A percentile compares a stretch with the other conserved stretches of the same genome.
These are phyloP conservation scores for Thamnophis elegans DNA, from an alignment of 2,797 vertebrate genomes.

Conservation along the genomic window DNA sequence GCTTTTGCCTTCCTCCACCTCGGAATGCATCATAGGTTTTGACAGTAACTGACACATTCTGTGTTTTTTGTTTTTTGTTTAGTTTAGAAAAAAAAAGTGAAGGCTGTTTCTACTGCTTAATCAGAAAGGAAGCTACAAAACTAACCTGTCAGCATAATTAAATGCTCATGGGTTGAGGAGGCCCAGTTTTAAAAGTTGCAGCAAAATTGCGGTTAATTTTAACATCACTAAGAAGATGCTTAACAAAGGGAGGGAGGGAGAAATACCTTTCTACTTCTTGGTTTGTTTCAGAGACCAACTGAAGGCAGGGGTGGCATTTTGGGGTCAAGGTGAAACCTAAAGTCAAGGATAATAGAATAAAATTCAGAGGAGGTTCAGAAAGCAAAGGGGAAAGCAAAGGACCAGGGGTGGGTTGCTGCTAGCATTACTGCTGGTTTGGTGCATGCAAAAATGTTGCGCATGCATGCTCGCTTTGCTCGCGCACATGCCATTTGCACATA, in stretches of 20 bases:
- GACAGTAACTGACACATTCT: constrained; percentile 17
- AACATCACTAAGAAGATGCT: background rate
- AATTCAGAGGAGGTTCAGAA: background rate
- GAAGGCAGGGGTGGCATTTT: background rate
- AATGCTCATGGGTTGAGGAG: background rate
- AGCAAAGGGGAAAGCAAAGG: background rate
- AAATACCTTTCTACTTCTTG: background rate
- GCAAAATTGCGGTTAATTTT: background rate
- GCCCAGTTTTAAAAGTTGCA: background rate
- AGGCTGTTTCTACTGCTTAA: constrained; percentile 15
- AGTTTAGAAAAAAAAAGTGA: constrained; percentile 21
- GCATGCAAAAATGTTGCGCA: too few relatives aligned
- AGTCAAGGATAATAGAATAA: background rate
- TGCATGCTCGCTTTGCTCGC: too few relatives aligned
- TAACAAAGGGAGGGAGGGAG: background rate
- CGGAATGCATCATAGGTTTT: constrained; percentile 3
- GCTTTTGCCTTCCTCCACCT: background rate
- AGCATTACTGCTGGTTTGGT: too few relatives aligned
- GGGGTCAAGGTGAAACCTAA: background rate
- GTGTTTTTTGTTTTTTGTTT: background rate
- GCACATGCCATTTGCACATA: too few relatives aligned
- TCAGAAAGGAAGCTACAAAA: constrained; percentile 13
- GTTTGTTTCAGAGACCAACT: background rate
- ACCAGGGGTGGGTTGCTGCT: too few relatives aligned
- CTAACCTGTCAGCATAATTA: constrained; percentile 16